Evolutionary conservation across 2,113 vertebrate species (phyloP).

Genomic region (Festucalex cinctus): DNA sequence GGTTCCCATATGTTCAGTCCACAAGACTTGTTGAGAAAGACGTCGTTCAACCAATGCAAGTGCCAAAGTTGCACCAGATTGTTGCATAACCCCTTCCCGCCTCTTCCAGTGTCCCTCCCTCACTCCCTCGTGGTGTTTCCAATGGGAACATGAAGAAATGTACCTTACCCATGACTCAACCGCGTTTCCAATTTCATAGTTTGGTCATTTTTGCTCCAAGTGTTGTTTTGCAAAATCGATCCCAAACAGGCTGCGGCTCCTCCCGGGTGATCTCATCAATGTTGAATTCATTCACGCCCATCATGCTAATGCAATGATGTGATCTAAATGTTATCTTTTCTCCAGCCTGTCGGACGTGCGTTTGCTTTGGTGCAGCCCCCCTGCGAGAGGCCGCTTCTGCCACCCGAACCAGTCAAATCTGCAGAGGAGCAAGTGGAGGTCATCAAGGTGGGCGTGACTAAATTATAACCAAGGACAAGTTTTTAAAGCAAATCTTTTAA

Average conservation of each 20-base stretch:
- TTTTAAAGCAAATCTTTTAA: too few relatives aligned
- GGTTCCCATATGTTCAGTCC: constrained; percentile 2
- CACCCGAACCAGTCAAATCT: constrained; percentile 80
- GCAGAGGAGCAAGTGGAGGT: constrained; percentile 84
- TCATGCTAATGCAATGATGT: not conserved
- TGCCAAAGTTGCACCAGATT: not conserved
- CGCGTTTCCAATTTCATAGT: not conserved
- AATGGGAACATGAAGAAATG: constrained; percentile 23
- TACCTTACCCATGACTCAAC: constrained; percentile 8
- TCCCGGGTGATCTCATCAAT: constrained; percentile 3
- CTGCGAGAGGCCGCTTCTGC: constrained; percentile 61
- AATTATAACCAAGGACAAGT: too few relatives aligned
- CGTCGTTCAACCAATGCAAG: constrained; percentile 22
- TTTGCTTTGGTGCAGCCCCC: constrained; percentile 79
- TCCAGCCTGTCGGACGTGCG: constrained; percentile 81
- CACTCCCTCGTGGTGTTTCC: constrained; percentile 1
- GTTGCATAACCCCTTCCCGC: constrained; percentile 37
- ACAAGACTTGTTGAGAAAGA: constrained; percentile 12
- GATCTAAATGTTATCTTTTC: constrained; percentile 16
- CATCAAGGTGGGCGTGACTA: constrained; percentile 80
- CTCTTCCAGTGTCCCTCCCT: not conserved
- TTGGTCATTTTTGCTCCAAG: not conserved
- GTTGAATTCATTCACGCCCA: constrained; percentile 6
- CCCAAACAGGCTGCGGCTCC: constrained; percentile 1
- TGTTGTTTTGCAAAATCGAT: constrained; percentile 12